Conservation (phyloP, 2,797 vertebrate species). For the Dicrostonyx torquatus region DNA sequence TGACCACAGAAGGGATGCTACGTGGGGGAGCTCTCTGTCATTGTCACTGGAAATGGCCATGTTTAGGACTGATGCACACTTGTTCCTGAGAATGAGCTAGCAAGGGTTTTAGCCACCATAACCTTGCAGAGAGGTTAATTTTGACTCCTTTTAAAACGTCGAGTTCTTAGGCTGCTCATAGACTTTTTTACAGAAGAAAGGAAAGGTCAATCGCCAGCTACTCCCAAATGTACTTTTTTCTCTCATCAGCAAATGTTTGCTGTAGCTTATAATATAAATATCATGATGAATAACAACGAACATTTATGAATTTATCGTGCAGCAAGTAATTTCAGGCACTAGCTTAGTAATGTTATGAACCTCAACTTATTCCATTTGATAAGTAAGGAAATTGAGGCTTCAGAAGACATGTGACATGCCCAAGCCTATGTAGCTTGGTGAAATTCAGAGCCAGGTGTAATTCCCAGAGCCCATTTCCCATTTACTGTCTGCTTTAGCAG, state of each 20-base stretch:
- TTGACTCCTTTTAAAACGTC: neutral
- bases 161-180: neutral
- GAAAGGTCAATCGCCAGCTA: neutral
- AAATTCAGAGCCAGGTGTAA: neutral
- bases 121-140: neutral
- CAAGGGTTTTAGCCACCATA: neutral
- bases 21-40: neutral
- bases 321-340: neutral
- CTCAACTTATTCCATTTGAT: slow-evolving; percentile 18
- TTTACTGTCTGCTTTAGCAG: neutral
- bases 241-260: slow-evolving; percentile 11
- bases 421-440: neutral
- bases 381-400: slow-evolving; percentile 4
- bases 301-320: neutral
- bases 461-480: neutral
- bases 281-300: neutral
- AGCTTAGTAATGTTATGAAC: neutral
- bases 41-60: neutral
- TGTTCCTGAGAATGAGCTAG: neutral
- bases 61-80: neutral
- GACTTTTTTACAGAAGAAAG: neutral
- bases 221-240: neutral
- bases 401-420: neutral
- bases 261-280: slow-evolving; percentile 23
- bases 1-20: neutral